A percentile compares a stretch with the other conserved stretches of the same genome.
Evolutionary conservation across 2,113 vertebrate species (phyloP).

Genomic region (Callocephalon fimbriatum): DNA sequence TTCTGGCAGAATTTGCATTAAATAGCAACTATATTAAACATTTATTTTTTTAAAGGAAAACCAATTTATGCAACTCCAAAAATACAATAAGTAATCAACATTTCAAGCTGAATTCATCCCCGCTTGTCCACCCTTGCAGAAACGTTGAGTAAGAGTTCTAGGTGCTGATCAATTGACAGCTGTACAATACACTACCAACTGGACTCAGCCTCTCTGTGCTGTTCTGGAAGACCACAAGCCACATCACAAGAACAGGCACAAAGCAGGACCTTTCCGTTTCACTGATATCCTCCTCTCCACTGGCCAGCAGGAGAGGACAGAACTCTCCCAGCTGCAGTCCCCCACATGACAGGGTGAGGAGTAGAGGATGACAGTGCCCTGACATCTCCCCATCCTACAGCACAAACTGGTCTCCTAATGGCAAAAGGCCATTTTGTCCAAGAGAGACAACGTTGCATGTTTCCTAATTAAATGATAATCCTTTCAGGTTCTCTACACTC

Average conservation of each 20-base stretch:
- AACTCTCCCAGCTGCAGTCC: neutral
- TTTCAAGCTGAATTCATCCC: neutral
- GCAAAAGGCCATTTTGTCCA: neutral
- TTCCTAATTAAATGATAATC: neutral
- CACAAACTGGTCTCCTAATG: rapidly evolving
- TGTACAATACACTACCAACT: neutral
- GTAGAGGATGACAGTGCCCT: rapidly evolving
- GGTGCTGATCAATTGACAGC: neutral
- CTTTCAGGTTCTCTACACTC: neutral
- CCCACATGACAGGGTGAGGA: rapidly evolving
- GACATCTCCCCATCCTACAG: neutral
- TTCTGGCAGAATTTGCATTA: neutral
- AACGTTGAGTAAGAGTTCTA: neutral
- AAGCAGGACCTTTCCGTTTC: neutral
- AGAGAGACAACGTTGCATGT: rapidly evolving
- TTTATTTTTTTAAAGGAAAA: neutral
- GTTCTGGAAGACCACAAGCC: neutral
- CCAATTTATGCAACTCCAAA: neutral
- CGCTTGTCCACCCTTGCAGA: neutral
- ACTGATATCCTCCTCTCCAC: neutral
- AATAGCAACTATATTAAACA: neutral
- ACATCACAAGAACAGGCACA: neutral
- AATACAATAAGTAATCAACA: neutral
- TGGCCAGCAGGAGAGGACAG: neutral
- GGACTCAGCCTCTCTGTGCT: neutral